Evolutionary conservation across 2,888 invertebrate species (phyloP), one percentile per base, ranked within the genome.

Genomic region (Synergus laeviventris): DNA sequence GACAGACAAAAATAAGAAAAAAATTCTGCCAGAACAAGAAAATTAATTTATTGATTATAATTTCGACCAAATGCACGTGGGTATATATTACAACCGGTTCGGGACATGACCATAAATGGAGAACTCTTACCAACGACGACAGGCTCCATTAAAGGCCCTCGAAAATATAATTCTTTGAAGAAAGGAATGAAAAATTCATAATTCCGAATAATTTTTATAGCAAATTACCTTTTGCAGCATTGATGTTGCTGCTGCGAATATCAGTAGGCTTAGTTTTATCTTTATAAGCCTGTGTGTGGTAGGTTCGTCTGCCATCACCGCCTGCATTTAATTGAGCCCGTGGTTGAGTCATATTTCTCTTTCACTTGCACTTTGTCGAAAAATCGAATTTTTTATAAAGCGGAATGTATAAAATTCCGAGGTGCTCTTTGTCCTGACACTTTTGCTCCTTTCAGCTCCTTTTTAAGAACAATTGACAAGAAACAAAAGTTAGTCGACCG

Each of bases 211-310:
- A 12, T 18, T 49, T 49, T 16, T 49, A 12, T 76, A 76, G 78
- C 78, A 77, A 83, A 77, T 78, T 93, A 98, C 98, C 98, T 96
- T 99, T 99, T 76, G 98, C 99, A 88, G 99, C 99, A 92, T 96
- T 95, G 87, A 99, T 99, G 91, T 99, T 99, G 91, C 98, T 99
- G 84, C 94, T 93, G 76, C 99, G 94, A 88, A 99, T 97, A 93
- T 98, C 98, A 60, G 95, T 93, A 62, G 99, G 99, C 92, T 99
- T 99, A 88, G 95, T 95, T 93, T 97, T 97, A 92, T 97, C 97
- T 92, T 96, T 97, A 89, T 96, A 97, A 74, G 96, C 95, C 74
- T 92, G 91, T 70, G 92, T 91, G 81, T 88, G 89, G 54, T 78
- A 87, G 90, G 78, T 87, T 90, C 87, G 91, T 85, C 86, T 90